phyloP scores from a whole-genome alignment of 2,888 invertebrate genomes.

The Myopa tessellatipennis region DNA sequence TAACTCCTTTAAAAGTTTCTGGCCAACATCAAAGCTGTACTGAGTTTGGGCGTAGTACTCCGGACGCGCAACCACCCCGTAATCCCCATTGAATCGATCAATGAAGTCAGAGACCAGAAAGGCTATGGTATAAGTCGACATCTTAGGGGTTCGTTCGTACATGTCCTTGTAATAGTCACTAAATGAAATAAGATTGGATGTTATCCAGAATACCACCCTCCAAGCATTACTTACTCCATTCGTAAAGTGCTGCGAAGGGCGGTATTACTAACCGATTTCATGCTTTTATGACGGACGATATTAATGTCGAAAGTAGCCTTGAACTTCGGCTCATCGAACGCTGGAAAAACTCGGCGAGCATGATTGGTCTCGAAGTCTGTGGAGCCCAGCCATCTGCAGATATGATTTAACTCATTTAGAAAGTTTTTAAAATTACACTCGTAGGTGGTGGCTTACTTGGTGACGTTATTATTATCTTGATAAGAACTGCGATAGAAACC shows the following conservation, averaged over 20 bases:
- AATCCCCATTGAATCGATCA: conserved; percentile 53
- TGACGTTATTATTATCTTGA: conserved; percentile 61
- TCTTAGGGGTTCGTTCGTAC: conserved; percentile 70
- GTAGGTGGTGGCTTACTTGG: conserved; percentile 52
- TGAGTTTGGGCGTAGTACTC: conserved; percentile 75
- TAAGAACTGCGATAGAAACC: conserved; percentile 70
- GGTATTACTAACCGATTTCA: conserved; percentile 58
- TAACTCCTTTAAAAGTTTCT: conserved; percentile 70
- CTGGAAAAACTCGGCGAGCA: conserved; percentile 80
- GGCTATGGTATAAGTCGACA: conserved; percentile 86
- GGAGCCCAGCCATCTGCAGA: conserved; percentile 72
- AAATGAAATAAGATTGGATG: background rate
- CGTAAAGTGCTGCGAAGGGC: conserved; percentile 38
- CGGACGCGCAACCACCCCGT: conserved; percentile 76
- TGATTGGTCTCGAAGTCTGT: conserved; percentile 79
- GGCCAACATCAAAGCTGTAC: conserved; percentile 76
- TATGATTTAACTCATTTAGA: no score
- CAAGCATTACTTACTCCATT: conserved; percentile 53
- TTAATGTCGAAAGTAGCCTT: conserved; percentile 75
- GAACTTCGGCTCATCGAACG: conserved; percentile 81
- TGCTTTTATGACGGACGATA: conserved; percentile 63
- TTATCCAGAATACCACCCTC: background rate
- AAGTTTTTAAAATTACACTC: no score
- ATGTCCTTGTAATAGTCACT: conserved; percentile 54
- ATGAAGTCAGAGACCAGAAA: conserved; percentile 77